Base-by-base conservation (phyloP, 2,888 invertebrate genomes). In the Dasypogon diadema region DNA sequence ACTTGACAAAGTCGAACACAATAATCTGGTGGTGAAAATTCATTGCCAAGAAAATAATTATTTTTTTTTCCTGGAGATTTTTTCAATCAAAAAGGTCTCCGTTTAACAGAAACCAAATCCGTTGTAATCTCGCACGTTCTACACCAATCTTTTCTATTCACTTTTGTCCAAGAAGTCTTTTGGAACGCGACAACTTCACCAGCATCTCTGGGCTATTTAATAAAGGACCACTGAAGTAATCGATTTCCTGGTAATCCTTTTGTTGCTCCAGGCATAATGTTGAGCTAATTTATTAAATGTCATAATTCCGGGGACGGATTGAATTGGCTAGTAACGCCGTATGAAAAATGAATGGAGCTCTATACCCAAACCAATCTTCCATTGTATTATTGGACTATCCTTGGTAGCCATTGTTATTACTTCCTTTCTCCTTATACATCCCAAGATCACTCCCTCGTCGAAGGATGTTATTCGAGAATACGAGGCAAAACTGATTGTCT, bases 251-350 rank as follows among this genome's bases (percentile, higher is more conserved):
- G 22, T 65, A 65, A 48, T 65, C 65, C 42, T 65, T 65, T 65
- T 65, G 65, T 65, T 65, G 26, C 26, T 37, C 24, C 16, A 16
- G 14, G 48, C 65, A 65, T 65, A 65, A 65, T 65, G 65, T 48
- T 22, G 14, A 46, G 42, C 42, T 65, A 65, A 65, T 65, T 65
- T 65, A 65, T 65, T 46, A 65, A 65, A 65, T 46, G 65, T 65
- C 65, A 65, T 65, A 65, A 65, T 65, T 14, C 65, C 60, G 16
- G 60, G 18, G 60, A 65, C 42, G 24, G 16, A 65, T 14, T 24
- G 65, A 46, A 48, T 65, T 65, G 63, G 42, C 46, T 46, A 65
- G 42, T 65, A 46, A 46, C 46, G 48, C 6, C 24, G 65, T n/a
- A 65, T 42, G 65, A 65, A 65, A 46, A 65, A 42, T 65, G 65